phyloP scores from a whole-genome alignment of 1,140 invertebrate genomes.

The Himalopsyche phryganea region DNA sequence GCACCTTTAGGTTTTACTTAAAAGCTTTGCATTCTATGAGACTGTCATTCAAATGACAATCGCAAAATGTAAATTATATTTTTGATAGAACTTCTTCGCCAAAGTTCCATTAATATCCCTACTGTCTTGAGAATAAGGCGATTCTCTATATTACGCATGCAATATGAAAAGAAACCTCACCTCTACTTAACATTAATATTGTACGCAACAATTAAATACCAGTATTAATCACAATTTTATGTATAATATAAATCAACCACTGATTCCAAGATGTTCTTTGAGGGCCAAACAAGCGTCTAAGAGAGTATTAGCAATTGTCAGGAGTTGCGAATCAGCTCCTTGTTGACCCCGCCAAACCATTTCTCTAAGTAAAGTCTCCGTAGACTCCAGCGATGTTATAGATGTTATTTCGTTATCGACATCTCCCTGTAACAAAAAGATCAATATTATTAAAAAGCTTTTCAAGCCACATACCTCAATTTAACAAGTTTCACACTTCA shows the following conservation, averaged over 20 bases:
- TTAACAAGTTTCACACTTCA: not conserved
- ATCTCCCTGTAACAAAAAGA: constrained; percentile 19
- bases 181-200: too few species aligned
- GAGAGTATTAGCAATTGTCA: constrained; percentile 16
- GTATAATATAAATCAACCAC: not conserved
- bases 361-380: constrained; percentile 11
- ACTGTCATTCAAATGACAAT: too few species aligned
- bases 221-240: too few species aligned
- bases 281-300: constrained; percentile 22
- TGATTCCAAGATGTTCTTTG: constrained; percentile 10
- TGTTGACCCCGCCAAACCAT: constrained; percentile 12
- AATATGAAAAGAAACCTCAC: too few species aligned
- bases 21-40: too few species aligned
- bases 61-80: too few species aligned
- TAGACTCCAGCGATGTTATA: constrained; percentile 21
- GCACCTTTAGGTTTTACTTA: too few species aligned
- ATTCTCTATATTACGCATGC: too few species aligned
- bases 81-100: too few species aligned
- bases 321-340: not conserved
- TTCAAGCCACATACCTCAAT: not conserved
- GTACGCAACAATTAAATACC: too few species aligned
- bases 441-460: constrained; percentile 1
- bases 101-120: too few species aligned
- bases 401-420: constrained; percentile 18
- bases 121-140: too few species aligned